phyloP scores from a whole-genome alignment of 1,140 invertebrate genomes.

The Bombus consobrinus region DNA sequence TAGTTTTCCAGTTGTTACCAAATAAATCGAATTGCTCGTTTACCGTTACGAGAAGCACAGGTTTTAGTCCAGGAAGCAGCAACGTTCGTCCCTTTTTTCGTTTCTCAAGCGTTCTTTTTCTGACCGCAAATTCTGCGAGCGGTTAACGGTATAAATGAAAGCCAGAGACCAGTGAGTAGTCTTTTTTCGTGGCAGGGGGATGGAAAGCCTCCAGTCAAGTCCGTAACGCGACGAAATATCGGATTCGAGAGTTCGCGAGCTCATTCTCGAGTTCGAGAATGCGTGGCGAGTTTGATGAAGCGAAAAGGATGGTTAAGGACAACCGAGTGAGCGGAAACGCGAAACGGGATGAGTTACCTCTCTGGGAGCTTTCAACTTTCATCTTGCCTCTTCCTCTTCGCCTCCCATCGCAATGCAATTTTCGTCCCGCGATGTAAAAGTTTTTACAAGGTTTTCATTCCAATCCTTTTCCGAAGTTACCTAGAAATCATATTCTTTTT shows the following conservation, averaged over 20 bases:
- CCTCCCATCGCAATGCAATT: conserved; percentile 55
- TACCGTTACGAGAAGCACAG: neutral
- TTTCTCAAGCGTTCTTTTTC: neutral
- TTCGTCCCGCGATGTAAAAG: conserved; percentile 68
- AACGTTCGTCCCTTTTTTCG: neutral
- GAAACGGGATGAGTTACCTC: conserved; percentile 59
- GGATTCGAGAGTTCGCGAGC: conserved; percentile 61
- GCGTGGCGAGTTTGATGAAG: conserved; percentile 50
- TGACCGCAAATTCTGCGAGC: conserved; percentile 31
- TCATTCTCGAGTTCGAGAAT: conserved; percentile 61
- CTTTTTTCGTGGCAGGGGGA: neutral
- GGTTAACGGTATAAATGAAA: conserved; percentile 51
- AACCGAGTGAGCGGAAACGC: conserved; percentile 47
- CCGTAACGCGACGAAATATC: conserved; percentile 64
- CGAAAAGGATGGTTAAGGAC: conserved; percentile 65
- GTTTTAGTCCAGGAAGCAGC: neutral
- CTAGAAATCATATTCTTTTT: conserved; percentile 62
- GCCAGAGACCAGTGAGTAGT: neutral
- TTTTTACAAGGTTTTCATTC: conserved; percentile 74
- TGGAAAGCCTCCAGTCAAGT: conserved; percentile 54
- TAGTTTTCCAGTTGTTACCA: neutral
- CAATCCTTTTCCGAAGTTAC: conserved; percentile 50
- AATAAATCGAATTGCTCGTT: conserved; percentile 6
- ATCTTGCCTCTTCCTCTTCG: neutral
- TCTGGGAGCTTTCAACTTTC: conserved; percentile 47